Evolutionary conservation across 2,888 invertebrate species (phyloP).

Genomic region (Eutolmus rufibarbis): DNA sequence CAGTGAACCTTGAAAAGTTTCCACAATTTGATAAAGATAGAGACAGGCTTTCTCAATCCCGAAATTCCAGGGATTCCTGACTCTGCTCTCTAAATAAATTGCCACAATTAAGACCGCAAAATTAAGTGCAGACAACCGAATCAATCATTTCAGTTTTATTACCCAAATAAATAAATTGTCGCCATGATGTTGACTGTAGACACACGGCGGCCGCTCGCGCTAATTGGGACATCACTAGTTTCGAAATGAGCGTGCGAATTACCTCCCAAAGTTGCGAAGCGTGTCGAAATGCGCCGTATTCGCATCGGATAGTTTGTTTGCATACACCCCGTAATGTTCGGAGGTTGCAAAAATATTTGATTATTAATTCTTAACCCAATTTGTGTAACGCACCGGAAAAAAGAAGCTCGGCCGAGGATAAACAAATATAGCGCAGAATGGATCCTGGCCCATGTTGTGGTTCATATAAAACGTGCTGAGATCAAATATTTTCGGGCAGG

Average conservation of each 20-base stretch:
- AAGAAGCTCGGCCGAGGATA: neutral
- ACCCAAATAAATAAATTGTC: conserved; percentile 5
- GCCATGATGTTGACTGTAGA: neutral
- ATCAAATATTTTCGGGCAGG: neutral
- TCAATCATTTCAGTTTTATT: neutral
- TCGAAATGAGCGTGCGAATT: neutral
- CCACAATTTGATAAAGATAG: neutral
- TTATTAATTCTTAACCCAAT: neutral
- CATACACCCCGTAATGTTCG: neutral
- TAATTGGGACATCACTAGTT: neutral
- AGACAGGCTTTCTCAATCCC: neutral
- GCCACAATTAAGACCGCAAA: neutral
- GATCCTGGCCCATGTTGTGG: neutral
- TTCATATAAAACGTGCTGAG: neutral
- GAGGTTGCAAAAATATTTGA: neutral
- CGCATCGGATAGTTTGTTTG: neutral
- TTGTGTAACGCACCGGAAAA: neutral
- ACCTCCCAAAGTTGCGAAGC: neutral
- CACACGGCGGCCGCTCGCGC: neutral
- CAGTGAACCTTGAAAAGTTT: neutral
- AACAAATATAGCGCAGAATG: neutral
- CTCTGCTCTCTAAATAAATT: neutral
- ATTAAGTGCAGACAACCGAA: neutral
- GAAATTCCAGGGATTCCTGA: neutral
- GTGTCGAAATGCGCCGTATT: neutral